Base-by-base conservation (phyloP, 1,140 invertebrate species). In the Euura lappo region DNA sequence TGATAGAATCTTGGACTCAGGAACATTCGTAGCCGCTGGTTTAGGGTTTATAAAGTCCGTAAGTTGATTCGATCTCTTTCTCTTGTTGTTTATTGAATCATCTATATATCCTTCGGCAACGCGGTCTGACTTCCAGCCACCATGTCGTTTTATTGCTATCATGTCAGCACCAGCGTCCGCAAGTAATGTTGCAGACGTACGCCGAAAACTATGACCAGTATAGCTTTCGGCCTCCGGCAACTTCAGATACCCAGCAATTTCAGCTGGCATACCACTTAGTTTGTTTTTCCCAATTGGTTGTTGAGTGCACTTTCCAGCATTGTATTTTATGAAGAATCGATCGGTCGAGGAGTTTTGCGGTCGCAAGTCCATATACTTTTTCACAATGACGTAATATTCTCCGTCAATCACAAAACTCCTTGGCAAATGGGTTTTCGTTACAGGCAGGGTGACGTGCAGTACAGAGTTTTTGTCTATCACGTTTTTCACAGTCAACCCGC, bases 281-380 rank as follows among this genome's bases (percentile, higher is more conserved):
- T n/a, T n/a, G n/a, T n/a, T n/a, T n/a, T n/a, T n/a, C n/a, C n/a
- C n/a, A n/a, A n/a, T n/a, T n/a, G n/a, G n/a, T n/a, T n/a, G n/a
- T n/a, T n/a, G n/a, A n/a, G n/a, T n/a, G n/a, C n/a, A n/a, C n/a
- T n/a, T n/a, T n/a, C n/a, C n/a, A n/a, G n/a, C n/a, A n/a, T n/a
- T n/a, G n/a, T n/a, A n/a, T n/a, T n/a, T n/a, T n/a, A n/a, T n/a
- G n/a, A n/a, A n/a, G n/a, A n/a, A n/a, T n/a, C n/a, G n/a, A n/a
- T n/a, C 47, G 11, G 11, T 51, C 47, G 47, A 51, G 5, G 6
- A 11, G 6, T 45, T 65, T 46, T 2, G 2, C 66, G 70, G 75
- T 64, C 75, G 72, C 8, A 76, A 68, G 5, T 64, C 45, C 7
- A 51, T 45, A 68, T 76, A 73, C 45, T 71, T 76, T 8, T 70